These are phyloP conservation scores for Zaprionus davidi DNA, from an alignment of 1,140 invertebrate species.

Conservation along the genomic window DNA sequence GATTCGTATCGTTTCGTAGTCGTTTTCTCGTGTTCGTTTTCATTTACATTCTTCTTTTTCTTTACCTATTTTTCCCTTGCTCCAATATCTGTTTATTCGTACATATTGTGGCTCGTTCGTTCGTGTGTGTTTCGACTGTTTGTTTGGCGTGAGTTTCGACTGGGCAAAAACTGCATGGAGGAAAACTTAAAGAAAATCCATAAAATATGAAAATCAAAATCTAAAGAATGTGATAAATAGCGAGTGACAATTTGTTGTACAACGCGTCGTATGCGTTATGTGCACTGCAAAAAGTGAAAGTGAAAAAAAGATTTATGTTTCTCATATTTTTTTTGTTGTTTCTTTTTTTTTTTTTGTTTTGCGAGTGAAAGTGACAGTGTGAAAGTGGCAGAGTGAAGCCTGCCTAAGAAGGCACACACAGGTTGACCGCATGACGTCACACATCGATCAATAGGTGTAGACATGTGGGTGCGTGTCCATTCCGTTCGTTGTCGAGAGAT, in stretches of 20 bases:
- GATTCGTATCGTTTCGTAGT: conserved; percentile 9
- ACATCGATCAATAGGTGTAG: neutral
- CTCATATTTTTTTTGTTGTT: neutral
- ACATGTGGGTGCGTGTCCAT: conserved; percentile 5
- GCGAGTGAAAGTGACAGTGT: conserved; percentile 40
- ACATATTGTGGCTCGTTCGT: conserved; percentile 21
- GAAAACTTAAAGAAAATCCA: conserved; percentile 16
- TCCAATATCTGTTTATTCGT: neutral
- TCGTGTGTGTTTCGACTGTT: conserved; percentile 17
- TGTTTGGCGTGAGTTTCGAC: conserved; percentile 32
- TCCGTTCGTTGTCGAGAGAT: neutral
- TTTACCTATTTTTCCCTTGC: conserved; percentile 13
- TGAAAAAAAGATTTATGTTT: conserved; percentile 13
- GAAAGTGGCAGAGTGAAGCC: conserved; percentile 14
- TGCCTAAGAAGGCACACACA: neutral
- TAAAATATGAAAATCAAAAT: conserved; percentile 22
- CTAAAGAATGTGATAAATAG: neutral
- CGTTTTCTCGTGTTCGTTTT: conserved; percentile 28
- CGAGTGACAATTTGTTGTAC: conserved; percentile 29
- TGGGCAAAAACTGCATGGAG: conserved; percentile 1
- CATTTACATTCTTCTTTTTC: conserved; percentile 1
- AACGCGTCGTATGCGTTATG: conserved; percentile 67
- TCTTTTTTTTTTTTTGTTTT: conserved; percentile 3
- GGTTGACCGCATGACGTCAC: conserved; percentile 46
- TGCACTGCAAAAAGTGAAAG: conserved; percentile 47